Evolutionary conservation across 2,113 vertebrate species (phyloP).

Genomic region (Shinisaurus crocodilurus): DNA sequence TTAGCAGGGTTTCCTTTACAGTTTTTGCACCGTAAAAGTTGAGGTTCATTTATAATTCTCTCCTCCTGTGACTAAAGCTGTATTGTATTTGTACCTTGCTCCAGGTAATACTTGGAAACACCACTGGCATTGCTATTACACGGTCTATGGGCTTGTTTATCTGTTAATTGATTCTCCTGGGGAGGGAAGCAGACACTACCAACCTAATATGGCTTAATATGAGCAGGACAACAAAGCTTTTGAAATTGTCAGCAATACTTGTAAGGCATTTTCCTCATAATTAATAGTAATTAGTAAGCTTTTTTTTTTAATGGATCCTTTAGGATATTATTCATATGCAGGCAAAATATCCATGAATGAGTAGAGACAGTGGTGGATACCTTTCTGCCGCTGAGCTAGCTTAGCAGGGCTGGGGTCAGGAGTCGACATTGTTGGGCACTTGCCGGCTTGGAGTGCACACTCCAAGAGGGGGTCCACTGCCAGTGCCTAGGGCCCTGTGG

Average conservation of each 20-base stretch:
- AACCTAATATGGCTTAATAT: constrained; percentile 72
- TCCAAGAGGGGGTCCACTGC: background rate
- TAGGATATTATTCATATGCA: background rate
- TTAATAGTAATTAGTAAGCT: constrained; percentile 40
- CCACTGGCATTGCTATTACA: constrained; percentile 74
- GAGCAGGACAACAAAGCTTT: constrained; percentile 57
- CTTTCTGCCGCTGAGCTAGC: background rate
- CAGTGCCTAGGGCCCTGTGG: background rate
- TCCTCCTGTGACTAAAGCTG: constrained; percentile 73
- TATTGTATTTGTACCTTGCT: constrained; percentile 81
- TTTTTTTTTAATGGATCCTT: background rate
- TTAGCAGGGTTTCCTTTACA: constrained; percentile 42
- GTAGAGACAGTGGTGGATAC: background rate
- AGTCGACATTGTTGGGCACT: background rate
- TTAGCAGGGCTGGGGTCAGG: background rate
- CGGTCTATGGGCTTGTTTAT: constrained; percentile 82
- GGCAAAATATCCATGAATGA: constrained; percentile 6
- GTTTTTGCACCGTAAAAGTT: constrained; percentile 51
- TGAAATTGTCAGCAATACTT: constrained; percentile 51
- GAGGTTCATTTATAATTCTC: constrained; percentile 68
- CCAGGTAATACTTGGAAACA: constrained; percentile 82
- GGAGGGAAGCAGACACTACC: constrained; percentile 78
- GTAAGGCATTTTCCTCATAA: constrained; percentile 44
- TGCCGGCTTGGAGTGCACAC: background rate
- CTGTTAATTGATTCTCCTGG: constrained; percentile 89